Evolutionary conservation across 2,888 invertebrate species (phyloP), one percentile per base, ranked within the genome.

Genomic region (Steromphala cineraria): DNA sequence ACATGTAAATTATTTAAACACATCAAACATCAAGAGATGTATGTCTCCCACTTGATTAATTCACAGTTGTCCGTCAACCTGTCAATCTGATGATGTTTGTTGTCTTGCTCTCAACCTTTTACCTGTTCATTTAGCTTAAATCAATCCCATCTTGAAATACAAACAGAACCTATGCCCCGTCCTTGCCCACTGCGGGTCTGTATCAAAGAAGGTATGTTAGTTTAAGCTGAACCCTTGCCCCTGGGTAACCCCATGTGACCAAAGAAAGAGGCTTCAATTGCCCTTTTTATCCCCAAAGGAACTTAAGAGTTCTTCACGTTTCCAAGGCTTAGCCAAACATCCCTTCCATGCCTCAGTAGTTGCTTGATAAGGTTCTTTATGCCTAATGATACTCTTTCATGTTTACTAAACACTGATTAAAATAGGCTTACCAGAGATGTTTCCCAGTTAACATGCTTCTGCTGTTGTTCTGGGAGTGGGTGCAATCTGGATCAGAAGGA

Each of bases 391-490:
- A 62, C 62, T 62, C 24, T 62, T 62, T 62, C 24, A 62, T 62
- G 62, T 62, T 62, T 62, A 62, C 62, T 28, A 62, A 62, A 62
- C 28, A 62, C 62, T 62, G 62, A 62, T 62, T 62, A 62, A 28
- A 62, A 3, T 4, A 17, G 15, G 19, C 28, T 17, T 46, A 46
- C 5, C 17, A 62, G 28, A 62, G 62, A 62, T 62, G 62, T 62
- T 62, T 4, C 62, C 28, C 28, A 24, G 62, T 62, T 62, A 28
- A 62, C 62, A 62, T 62, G 62, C 28, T 62, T 62, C 24, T 62
- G 28, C 15, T 62, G 62, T 62, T 62, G 62, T 28, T 62, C 8
- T 8, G 1, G 46, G 46, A 10, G 46, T 46, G 46, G 46, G 8
- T 13, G 13, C 10, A 10, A 46, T 46, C 46, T 46, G 46, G 10